phyloP scores from a whole-genome alignment of 2,888 invertebrate species.

The Drosophila nr. perissopoda region DNA sequence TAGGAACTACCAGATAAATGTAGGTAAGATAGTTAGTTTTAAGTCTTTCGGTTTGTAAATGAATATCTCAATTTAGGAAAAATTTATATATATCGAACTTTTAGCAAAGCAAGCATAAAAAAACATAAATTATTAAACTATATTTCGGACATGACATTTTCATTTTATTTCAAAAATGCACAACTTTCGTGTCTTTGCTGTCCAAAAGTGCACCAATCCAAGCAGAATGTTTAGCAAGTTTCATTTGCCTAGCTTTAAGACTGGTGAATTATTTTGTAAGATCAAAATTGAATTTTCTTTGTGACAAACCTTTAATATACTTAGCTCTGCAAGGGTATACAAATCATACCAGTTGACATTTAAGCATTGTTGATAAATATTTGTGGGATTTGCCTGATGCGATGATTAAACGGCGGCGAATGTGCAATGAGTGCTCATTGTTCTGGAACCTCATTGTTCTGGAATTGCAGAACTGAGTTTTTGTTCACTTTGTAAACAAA shows the following conservation, averaged over 20 bases:
- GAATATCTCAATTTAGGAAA: no score
- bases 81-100: no score
- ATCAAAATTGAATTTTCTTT: not conserved
- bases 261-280: not conserved
- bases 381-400: constrained; percentile 21
- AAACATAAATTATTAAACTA: not conserved
- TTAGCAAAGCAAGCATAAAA: no score
- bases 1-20: no score
- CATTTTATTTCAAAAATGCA: not conserved
- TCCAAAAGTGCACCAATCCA: not conserved
- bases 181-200: not conserved
- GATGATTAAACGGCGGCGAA: constrained; percentile 62
- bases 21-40: no score
- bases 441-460: constrained; percentile 9
- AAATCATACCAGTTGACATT: constrained; percentile 23
- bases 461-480: not conserved
- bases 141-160: not conserved
- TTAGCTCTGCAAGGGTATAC: not conserved
- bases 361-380: constrained; percentile 32
- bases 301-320: not conserved
- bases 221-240: not conserved
- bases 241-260: not conserved
- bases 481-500: not conserved
- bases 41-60: no score
- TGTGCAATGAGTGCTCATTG: constrained; percentile 18